Evolutionary conservation across 2,113 vertebrate genomes (phyloP).

Genomic region (Pseudopodoces humilis): DNA sequence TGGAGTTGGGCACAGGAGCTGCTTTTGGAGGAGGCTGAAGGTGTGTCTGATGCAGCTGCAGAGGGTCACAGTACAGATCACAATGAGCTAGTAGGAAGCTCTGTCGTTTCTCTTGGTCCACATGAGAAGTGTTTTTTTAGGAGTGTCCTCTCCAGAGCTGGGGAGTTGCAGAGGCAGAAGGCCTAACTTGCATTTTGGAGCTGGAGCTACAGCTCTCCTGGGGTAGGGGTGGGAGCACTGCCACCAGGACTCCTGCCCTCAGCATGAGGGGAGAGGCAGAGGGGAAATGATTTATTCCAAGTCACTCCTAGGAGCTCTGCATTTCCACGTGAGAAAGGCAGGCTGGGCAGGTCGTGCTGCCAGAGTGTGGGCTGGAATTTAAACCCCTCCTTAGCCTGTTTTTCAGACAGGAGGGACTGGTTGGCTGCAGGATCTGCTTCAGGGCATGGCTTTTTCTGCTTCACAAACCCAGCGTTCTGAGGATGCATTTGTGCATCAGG

Average conservation of each 20-base stretch:
- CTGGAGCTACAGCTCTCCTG: background rate
- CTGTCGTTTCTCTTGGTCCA: constrained; percentile 69
- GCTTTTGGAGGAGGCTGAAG: constrained; percentile 63
- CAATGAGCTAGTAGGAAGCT: constrained; percentile 80
- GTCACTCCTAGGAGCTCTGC: background rate
- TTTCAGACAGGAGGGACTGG: background rate
- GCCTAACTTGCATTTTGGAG: background rate
- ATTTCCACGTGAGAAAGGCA: background rate
- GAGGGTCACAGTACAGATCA: constrained; percentile 60
- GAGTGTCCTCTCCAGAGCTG: constrained; percentile 54
- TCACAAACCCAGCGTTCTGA: background rate
- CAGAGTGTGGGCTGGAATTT: background rate
- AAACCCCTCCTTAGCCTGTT: background rate
- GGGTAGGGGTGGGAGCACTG: background rate
- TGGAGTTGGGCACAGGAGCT: background rate
- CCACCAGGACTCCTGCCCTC: constrained; percentile 1
- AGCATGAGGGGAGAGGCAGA: background rate
- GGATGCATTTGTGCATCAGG: background rate
- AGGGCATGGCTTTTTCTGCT: accelerated
- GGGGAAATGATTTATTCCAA: background rate
- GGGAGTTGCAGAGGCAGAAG: background rate
- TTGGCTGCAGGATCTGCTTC: background rate
- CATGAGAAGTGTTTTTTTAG: constrained; percentile 66
- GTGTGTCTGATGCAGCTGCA: constrained; percentile 66
- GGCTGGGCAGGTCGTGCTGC: background rate